phyloP scores from a whole-genome alignment of 2,888 invertebrate genomes.

The Lasioglossum lativentre region DNA sequence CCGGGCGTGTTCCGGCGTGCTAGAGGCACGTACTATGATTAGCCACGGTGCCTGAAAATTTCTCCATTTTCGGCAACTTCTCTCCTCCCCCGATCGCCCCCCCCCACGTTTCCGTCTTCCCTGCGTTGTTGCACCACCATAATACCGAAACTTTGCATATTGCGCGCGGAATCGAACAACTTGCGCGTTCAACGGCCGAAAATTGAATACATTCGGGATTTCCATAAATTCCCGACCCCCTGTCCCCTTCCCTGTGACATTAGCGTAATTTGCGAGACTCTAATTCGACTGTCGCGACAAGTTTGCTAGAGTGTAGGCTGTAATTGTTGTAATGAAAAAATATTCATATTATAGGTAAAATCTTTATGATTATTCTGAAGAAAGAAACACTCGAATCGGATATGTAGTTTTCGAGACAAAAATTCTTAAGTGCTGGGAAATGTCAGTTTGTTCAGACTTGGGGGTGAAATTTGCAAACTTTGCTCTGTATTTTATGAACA shows the following conservation, averaged over 20 bases:
- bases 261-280: conserved; percentile 33
- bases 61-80: conserved; percentile 7
- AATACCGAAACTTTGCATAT: conserved; percentile 67
- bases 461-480: background rate
- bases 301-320: background rate
- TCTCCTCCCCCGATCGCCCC: background rate
- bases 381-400: too few relatives aligned
- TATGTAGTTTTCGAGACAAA: too few relatives aligned
- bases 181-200: conserved; percentile 26
- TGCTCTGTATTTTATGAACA: background rate
- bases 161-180: conserved; percentile 31
- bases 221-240: conserved; percentile 24
- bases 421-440: too few relatives aligned
- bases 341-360: too few relatives aligned
- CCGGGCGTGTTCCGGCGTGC: background rate
- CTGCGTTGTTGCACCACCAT: conserved; percentile 35
- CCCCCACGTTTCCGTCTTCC: background rate
- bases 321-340: background rate
- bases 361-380: too few relatives aligned
- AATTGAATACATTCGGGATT: conserved; percentile 55
- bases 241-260: background rate
- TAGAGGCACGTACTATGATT: conserved; percentile 8
- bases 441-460: background rate
- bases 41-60: conserved; percentile 23
- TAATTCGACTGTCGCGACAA: conserved; percentile 31